Percentiles rank a stretch among this genome's conserved stretches.
Evolutionary conservation across 2,888 invertebrate genomes (phyloP).

Genomic region (Alloplasta piceator): DNA sequence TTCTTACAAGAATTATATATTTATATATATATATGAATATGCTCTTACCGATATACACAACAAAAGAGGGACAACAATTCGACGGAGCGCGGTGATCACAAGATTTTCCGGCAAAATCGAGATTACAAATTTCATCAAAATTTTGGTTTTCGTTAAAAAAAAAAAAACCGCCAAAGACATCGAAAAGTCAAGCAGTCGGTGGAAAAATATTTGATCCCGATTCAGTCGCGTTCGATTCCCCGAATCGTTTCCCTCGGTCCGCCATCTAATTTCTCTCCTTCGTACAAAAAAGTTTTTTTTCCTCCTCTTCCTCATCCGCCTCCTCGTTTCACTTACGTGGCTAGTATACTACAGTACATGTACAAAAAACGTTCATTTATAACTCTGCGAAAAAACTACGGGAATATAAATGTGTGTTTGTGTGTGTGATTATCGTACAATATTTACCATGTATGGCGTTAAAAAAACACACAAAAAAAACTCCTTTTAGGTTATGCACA

Average conservation of each 20-base stretch:
- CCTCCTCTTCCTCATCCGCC: background rate
- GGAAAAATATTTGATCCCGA: no score
- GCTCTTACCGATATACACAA: conserved; percentile 79
- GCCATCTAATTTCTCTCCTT: conserved; percentile 50
- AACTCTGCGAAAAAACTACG: conserved; percentile 68
- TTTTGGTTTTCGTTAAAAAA: background rate
- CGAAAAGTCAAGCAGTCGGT: no score
- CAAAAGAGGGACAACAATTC: conserved; percentile 68
- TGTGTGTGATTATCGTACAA: conserved; percentile 55
- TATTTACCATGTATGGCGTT: conserved; percentile 50
- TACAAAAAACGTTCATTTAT: conserved; percentile 78
- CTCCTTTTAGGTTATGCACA: no score
- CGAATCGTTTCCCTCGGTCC: conserved; percentile 36
- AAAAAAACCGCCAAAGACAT: conserved; percentile 65
- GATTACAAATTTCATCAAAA: background rate
- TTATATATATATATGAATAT: conserved; percentile 80
- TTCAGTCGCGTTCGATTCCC: conserved; percentile 49
- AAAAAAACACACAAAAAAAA: background rate
- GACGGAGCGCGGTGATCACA: conserved; percentile 82
- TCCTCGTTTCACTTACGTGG: conserved; percentile 48
- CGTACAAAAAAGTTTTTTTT: conserved; percentile 74
- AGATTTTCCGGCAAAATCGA: conserved; percentile 62
- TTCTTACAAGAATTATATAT: conserved; percentile 71
- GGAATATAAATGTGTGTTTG: conserved; percentile 50
- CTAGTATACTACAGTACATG: conserved; percentile 82